Conservation (phyloP, 2,888 invertebrate species). For the Dicycla oo region DNA sequence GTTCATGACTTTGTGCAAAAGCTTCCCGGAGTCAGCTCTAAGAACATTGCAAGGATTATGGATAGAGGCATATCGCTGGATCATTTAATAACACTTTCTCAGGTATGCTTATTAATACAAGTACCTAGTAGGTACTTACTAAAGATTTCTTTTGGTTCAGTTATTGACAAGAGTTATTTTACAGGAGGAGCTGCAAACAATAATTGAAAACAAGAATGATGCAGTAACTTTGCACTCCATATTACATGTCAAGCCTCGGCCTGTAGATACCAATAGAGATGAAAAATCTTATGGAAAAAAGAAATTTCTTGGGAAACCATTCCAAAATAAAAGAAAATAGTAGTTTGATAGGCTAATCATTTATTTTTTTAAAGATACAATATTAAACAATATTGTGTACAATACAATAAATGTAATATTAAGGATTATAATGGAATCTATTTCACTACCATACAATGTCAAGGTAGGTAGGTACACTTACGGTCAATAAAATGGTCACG, state of each 20-base stretch:
- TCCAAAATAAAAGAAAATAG: conserved; percentile 76
- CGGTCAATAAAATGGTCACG: conserved; percentile 37
- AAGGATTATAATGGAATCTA: conserved; percentile 21
- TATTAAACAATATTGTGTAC: conserved; percentile 29
- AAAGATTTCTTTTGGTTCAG: neutral
- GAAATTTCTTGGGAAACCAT: conserved; percentile 79
- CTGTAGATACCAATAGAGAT: conserved; percentile 84
- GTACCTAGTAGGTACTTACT: neutral
- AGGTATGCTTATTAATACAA: conserved; percentile 82
- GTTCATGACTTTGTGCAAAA: conserved; percentile 96
- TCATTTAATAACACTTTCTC: conserved; percentile 90
- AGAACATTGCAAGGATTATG: conserved; percentile 95
- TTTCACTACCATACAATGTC: conserved; percentile 21
- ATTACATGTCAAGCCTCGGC: conserved; percentile 92
- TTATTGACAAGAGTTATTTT: conserved; percentile 56
- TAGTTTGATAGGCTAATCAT: conserved; percentile 54
- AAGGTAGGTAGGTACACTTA: conserved; percentile 34
- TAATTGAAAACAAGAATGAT: conserved; percentile 94
- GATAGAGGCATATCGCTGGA: conserved; percentile 93
- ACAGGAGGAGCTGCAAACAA: conserved; percentile 92
- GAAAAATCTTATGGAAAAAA: conserved; percentile 81
- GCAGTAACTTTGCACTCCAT: conserved; percentile 93
- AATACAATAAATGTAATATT: conserved; percentile 38
- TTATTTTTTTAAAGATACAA: conserved; percentile 58
- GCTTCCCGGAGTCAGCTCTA: conserved; percentile 96